phyloP scores from a whole-genome alignment of 2,113 vertebrate species.

The Elaphurus davidianus region DNA sequence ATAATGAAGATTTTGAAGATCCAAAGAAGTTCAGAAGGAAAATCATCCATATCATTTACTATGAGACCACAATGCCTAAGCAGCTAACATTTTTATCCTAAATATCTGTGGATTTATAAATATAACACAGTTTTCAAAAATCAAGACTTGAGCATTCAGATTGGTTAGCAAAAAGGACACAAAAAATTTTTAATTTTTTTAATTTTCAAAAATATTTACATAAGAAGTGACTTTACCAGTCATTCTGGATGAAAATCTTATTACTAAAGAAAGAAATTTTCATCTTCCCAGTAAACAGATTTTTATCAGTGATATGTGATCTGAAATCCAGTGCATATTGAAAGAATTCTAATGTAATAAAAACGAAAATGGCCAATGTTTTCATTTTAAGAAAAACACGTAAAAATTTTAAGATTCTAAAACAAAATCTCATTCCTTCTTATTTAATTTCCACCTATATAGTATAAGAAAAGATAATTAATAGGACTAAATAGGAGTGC shows the following conservation, averaged over 20 bases:
- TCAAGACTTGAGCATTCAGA: not conserved
- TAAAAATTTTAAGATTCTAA: not conserved
- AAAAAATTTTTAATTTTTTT: not conserved
- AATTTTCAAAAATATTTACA: not conserved
- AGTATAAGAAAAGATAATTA: conserved; percentile 41
- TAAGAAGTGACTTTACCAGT: not conserved
- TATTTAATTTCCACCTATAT: conserved; percentile 39
- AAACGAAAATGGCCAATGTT: not conserved
- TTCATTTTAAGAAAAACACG: not conserved
- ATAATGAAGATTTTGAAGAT: not conserved
- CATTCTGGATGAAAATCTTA: not conserved
- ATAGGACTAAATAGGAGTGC: conserved; percentile 32
- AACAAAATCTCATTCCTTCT: conserved; percentile 16
- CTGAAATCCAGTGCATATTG: not conserved
- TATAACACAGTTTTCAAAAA: not conserved
- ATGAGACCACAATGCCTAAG: not conserved
- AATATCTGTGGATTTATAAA: not conserved
- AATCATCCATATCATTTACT: not conserved
- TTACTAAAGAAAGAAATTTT: not conserved
- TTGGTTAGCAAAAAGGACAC: not conserved
- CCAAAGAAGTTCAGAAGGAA: not conserved
- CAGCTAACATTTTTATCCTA: not conserved
- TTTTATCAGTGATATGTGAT: not conserved
- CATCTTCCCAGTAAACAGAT: not conserved
- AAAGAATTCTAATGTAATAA: not conserved